phyloP scores from a whole-genome alignment of 2,113 vertebrate genomes.

The Tachysurus vachellii region DNA sequence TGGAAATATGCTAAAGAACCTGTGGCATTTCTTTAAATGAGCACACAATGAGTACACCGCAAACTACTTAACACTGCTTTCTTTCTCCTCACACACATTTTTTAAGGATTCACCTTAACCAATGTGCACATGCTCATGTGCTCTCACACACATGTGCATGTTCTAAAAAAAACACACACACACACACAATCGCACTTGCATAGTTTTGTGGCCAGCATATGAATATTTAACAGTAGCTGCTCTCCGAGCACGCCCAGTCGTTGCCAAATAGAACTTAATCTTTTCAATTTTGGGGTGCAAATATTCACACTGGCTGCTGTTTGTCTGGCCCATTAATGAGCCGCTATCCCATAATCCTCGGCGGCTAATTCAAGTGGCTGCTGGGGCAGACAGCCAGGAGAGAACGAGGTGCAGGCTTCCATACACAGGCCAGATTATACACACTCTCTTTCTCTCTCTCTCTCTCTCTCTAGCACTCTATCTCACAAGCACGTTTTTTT shows the following conservation, averaged over 20 bases:
- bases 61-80: constrained; percentile 43
- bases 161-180: constrained; percentile 29
- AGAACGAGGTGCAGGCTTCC: constrained; percentile 78
- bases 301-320: constrained; percentile 99
- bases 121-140: constrained; percentile 13
- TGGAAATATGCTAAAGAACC: not conserved
- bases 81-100: constrained; percentile 24
- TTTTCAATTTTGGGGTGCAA: constrained; percentile 99
- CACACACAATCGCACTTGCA: constrained; percentile 30
- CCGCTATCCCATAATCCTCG: constrained; percentile 96
- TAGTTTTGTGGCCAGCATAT: constrained; percentile 84
- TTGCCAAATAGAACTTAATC: constrained; percentile 99
- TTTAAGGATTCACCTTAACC: constrained; percentile 9
- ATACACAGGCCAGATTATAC: constrained; percentile 82
- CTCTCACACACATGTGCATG: constrained; percentile 68
- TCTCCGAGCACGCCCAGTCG: constrained; percentile 88
- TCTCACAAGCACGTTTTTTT: constrained; percentile 8
- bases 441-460: constrained; percentile 23
- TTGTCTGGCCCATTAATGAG: constrained; percentile 99
- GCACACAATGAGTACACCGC: not conserved
- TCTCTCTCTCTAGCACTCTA: constrained; percentile 14
- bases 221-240: constrained; percentile 99
- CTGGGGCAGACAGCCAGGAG: constrained; percentile 77
- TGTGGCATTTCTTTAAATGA: constrained; percentile 12
- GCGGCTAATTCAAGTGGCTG: constrained; percentile 99